A percentile compares a stretch with the other conserved stretches of the same genome.
phyloP scores from a whole-genome alignment of 2,888 invertebrate genomes.

The Ferrisia virgata region DNA sequence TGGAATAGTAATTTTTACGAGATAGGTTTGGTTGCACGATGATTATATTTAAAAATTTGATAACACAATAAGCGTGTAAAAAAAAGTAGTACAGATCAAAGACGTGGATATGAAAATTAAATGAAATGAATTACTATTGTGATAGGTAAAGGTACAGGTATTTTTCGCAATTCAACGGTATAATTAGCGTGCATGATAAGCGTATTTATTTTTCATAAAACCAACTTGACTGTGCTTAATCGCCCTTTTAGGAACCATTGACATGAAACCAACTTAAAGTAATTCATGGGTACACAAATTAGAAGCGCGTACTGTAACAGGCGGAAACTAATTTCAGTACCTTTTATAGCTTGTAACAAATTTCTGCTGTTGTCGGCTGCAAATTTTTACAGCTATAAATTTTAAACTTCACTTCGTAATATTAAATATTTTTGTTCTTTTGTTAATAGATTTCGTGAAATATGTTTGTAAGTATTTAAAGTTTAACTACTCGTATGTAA shows the following conservation, averaged over 20 bases:
- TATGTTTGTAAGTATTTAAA: background rate
- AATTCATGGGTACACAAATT: constrained; percentile 27
- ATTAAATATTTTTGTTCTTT: background rate
- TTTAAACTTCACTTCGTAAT: background rate
- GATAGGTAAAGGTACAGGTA: too few species aligned
- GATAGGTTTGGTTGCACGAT: too few species aligned
- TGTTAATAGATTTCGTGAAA: background rate
- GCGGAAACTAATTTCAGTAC: constrained; percentile 23
- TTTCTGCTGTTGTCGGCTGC: constrained; percentile 21
- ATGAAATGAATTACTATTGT: too few species aligned
- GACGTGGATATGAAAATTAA: too few species aligned
- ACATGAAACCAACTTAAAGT: constrained; percentile 12
- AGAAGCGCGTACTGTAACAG: background rate
- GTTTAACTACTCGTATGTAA: too few species aligned
- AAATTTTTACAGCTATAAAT: constrained; percentile 20
- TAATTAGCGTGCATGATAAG: too few species aligned
- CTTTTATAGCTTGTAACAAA: constrained; percentile 28
- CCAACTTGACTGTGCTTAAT: background rate
- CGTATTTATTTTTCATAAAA: background rate
- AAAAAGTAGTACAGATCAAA: too few species aligned
- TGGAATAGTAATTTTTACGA: background rate
- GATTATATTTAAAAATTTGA: too few species aligned
- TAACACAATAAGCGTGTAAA: too few species aligned
- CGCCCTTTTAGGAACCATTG: constrained; percentile 1
- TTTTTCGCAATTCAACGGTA: too few species aligned